Conservation (phyloP, 1,140 invertebrate species). For the Microplitis demolitor region DNA sequence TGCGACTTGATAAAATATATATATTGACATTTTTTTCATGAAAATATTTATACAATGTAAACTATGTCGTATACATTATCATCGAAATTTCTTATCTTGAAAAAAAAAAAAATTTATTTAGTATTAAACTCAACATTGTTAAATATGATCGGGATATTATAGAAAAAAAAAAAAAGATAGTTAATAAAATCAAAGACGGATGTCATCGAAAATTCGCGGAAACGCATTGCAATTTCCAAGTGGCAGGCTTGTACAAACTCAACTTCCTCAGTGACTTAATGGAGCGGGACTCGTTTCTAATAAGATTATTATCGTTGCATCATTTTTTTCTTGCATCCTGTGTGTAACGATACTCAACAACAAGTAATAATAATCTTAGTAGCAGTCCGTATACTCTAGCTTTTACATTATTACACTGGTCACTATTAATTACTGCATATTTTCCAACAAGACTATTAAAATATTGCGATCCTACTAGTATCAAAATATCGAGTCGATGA, state of each 20-base stretch:
- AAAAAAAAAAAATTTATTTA: slow-evolving; percentile 7
- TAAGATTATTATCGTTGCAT: slow-evolving; percentile 23
- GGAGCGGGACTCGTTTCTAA: slow-evolving; percentile 19
- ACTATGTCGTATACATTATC: background rate
- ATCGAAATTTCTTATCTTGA: background rate
- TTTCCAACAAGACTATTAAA: background rate
- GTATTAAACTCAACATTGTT: background rate
- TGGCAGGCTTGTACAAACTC: background rate
- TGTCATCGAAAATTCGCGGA: slow-evolving; percentile 31
- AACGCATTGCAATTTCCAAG: slow-evolving; percentile 27
- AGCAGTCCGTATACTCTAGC: background rate
- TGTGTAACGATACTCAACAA: background rate
- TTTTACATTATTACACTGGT: background rate
- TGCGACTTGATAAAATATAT: background rate
- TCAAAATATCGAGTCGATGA: background rate
- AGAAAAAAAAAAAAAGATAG: background rate
- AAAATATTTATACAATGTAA: background rate
- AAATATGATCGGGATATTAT: background rate
- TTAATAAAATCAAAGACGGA: slow-evolving; percentile 5
- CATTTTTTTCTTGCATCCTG: slow-evolving; percentile 20
- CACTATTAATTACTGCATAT: background rate
- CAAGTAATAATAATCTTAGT: background rate
- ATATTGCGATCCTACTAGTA: background rate
- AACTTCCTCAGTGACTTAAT: slow-evolving; percentile 17
- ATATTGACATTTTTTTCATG: background rate